These are phyloP conservation scores for Mylabris phalerata DNA, from an alignment of 1,140 invertebrate species.

Conservation along the genomic window DNA sequence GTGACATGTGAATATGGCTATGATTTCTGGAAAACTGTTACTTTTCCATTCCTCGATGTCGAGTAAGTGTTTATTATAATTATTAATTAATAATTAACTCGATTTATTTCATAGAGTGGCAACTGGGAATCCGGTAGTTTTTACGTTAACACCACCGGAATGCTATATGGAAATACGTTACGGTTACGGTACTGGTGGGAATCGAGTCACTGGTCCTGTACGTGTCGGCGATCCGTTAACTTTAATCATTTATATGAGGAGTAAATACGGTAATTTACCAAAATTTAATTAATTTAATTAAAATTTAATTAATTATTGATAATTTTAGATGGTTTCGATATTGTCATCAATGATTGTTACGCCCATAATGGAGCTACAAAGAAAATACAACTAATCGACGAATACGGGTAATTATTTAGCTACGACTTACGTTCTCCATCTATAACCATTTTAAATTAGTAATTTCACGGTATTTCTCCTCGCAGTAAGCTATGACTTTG, in stretches of 20 bases:
- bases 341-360: constrained; percentile 92
- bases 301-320: not conserved
- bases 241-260: constrained; percentile 89
- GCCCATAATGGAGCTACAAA: constrained; percentile 91
- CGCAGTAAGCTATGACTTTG: too few relatives aligned
- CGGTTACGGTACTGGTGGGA: constrained; percentile 77
- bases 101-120: constrained; percentile 60
- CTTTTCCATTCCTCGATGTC: constrained; percentile 88
- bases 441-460: too few relatives aligned
- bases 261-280: constrained; percentile 69
- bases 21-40: constrained; percentile 94
- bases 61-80: constrained; percentile 67
- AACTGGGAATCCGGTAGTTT: constrained; percentile 90
- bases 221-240: constrained; percentile 87
- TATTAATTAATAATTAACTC: not conserved
- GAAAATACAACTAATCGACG: constrained; percentile 84
- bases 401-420: constrained; percentile 64
- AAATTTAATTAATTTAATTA: not conserved
- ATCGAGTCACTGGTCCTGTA: constrained; percentile 79
- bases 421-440: too few relatives aligned
- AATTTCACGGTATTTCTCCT: too few relatives aligned
- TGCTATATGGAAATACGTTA: constrained; percentile 93
- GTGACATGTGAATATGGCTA: constrained; percentile 96
- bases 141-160: constrained; percentile 85
- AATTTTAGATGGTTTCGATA: constrained; percentile 81